phyloP scores from a whole-genome alignment of 2,797 vertebrate genomes.

The Cyclopterus lumpus region DNA sequence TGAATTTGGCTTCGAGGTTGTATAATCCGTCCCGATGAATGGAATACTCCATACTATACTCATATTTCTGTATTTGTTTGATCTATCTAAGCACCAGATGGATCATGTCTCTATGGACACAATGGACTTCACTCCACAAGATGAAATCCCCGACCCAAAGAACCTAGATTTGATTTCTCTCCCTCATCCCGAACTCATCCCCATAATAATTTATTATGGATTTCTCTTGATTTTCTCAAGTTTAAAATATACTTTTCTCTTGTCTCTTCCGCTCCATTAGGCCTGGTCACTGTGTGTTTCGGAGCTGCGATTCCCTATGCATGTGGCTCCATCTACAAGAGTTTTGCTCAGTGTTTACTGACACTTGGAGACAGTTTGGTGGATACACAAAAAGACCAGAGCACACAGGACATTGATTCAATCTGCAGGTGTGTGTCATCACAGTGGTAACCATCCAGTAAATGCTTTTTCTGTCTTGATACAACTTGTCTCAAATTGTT shows the following conservation, averaged over 20 bases:
- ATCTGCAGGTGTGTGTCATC: constrained; percentile 88
- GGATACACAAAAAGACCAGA: constrained; percentile 81
- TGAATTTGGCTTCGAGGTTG: constrained; percentile 56
- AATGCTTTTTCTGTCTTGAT: background rate
- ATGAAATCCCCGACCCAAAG: constrained; percentile 30
- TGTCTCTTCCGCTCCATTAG: constrained; percentile 50
- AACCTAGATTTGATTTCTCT: constrained; percentile 10
- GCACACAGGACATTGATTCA: constrained; percentile 87
- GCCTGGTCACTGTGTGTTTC: constrained; percentile 60
- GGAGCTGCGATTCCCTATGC: constrained; percentile 75
- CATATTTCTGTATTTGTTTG: constrained; percentile 66
- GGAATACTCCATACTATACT: constrained; percentile 11
- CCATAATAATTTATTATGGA: background rate
- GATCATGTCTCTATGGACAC: constrained; percentile 32
- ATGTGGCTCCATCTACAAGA: constrained; percentile 93
- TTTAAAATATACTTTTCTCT: background rate
- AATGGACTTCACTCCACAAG: constrained; percentile 27
- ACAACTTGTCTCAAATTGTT: background rate
- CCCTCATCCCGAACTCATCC: background rate
- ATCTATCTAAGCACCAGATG: constrained; percentile 54
- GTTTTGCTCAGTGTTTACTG: constrained; percentile 93
- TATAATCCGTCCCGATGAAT: constrained; percentile 74
- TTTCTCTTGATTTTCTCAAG: background rate
- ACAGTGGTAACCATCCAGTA: background rate
- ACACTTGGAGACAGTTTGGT: constrained; percentile 92